A percentile compares a stretch with the other conserved stretches of the same genome.
Evolutionary conservation across 2,888 invertebrate species (phyloP).

Genomic region (Drosophila merina): DNA sequence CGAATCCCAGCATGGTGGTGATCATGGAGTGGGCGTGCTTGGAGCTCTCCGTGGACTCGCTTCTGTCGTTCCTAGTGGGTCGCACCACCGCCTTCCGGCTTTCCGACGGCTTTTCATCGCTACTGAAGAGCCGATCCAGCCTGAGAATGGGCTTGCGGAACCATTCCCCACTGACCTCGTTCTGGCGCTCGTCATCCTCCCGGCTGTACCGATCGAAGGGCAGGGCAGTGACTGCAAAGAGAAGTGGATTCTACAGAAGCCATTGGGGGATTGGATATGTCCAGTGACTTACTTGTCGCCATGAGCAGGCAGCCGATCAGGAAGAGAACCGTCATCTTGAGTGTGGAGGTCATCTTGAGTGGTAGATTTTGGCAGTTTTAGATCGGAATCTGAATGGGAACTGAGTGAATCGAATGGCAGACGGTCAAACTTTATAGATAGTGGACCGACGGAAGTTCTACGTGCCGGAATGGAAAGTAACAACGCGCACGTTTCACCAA

Average conservation of each 20-base stretch:
- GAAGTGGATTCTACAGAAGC: not conserved
- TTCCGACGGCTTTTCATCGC: slow-evolving; percentile 48
- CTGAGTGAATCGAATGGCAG: slow-evolving; percentile 36
- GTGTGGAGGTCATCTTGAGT: slow-evolving; percentile 47
- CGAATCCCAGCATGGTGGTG: slow-evolving; percentile 64
- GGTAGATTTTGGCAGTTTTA: slow-evolving; percentile 31
- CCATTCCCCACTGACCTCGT: slow-evolving; percentile 56
- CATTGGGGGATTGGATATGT: no score
- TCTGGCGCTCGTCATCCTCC: slow-evolving; percentile 63
- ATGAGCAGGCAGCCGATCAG: slow-evolving; percentile 46
- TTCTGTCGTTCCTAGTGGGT: slow-evolving; percentile 18
- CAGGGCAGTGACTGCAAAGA: slow-evolving; percentile 31
- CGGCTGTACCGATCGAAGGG: slow-evolving; percentile 34
- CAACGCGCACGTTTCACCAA: slow-evolving; percentile 57
- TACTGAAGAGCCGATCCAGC: slow-evolving; percentile 58
- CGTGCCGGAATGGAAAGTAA: slow-evolving; percentile 62
- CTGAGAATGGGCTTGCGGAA: slow-evolving; percentile 41
- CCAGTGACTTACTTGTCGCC: slow-evolving; percentile 37
- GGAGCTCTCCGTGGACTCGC: slow-evolving; percentile 51
- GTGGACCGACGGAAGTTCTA: slow-evolving; percentile 52
- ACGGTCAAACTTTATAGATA: slow-evolving; percentile 53
- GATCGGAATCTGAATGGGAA: slow-evolving; percentile 35
- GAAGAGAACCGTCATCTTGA: slow-evolving; percentile 35
- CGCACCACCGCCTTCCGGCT: slow-evolving; percentile 9
- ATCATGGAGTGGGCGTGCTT: slow-evolving; percentile 71